Conservation (phyloP, 2,113 vertebrate species). For the Strix aluco region DNA sequence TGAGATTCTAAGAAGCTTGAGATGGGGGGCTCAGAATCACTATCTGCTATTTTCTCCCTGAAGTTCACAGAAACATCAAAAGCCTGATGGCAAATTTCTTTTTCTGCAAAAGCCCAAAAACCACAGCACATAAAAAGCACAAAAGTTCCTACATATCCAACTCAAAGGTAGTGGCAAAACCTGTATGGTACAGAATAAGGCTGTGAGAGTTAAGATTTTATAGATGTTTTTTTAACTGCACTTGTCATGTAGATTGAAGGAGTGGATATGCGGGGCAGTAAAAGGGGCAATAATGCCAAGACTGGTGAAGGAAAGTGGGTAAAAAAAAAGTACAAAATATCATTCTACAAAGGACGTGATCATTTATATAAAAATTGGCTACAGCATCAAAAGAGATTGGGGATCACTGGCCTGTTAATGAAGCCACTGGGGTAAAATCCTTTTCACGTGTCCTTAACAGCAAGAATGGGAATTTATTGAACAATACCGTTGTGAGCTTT, state of each 20-base stretch:
- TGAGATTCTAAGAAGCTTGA: background rate
- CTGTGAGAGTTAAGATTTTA: background rate
- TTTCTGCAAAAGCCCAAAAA: background rate
- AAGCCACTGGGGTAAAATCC: background rate
- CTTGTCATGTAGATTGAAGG: background rate
- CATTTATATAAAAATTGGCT: background rate
- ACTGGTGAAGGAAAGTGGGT: background rate
- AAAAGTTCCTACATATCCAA: background rate
- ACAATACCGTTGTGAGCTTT: constrained; percentile 59
- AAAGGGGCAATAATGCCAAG: background rate
- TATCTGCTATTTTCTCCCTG: background rate
- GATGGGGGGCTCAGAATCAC: background rate
- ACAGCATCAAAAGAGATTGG: background rate
- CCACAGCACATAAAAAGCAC: background rate
- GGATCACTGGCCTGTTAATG: background rate
- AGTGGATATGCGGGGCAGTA: background rate
- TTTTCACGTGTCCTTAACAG: accelerated
- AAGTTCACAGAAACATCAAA: background rate
- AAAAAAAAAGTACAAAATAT: background rate
- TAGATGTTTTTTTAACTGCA: background rate
- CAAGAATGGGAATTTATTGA: background rate
- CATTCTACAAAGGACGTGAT: background rate
- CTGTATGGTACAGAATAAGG: background rate
- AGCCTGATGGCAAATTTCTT: background rate
- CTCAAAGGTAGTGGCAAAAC: background rate